A percentile compares a stretch with the other conserved stretches of the same genome.
Conservation (phyloP, 2,797 vertebrate species). For the Pseudomugil gertrudae region DNA sequence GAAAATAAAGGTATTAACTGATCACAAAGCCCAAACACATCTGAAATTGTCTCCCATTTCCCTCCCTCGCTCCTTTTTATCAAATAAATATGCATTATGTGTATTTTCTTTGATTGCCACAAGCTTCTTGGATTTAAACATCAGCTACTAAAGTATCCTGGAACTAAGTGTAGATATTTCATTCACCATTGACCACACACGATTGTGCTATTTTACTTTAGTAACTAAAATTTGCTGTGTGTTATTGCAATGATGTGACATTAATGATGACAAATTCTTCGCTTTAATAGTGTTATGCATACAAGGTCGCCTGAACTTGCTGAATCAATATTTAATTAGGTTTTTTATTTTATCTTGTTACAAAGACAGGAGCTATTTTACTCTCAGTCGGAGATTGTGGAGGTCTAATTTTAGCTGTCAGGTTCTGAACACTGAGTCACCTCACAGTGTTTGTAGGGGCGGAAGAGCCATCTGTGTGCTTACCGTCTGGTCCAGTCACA, state of each 20-base stretch:
- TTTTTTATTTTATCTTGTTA: constrained; percentile 28
- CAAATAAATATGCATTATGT: neutral
- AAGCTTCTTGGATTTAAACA: neutral
- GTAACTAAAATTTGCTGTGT: neutral
- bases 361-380: constrained; percentile 32
- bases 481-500: constrained; percentile 1
- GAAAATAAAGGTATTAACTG: constrained; percentile 15
- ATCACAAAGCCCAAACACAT: constrained; percentile 13
- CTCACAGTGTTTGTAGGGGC: constrained; percentile 14
- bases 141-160: neutral
- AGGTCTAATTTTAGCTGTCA: constrained; percentile 44
- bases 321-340: constrained; percentile 20
- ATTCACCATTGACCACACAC: neutral
- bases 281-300: constrained; percentile 6
- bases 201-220: neutral
- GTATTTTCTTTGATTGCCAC: neutral
- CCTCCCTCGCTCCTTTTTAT: neutral
- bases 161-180: neutral
- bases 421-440: constrained; percentile 33
- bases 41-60: neutral
- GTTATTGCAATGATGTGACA: constrained; percentile 17
- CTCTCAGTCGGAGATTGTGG: constrained; percentile 26
- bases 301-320: constrained; percentile 17
- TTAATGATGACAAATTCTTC: constrained; percentile 26
- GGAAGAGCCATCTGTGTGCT: constrained; percentile 21